Evolutionary conservation across 23 tunicate genomes (phyloP).

Genomic region (Aplidium turbinatum): DNA sequence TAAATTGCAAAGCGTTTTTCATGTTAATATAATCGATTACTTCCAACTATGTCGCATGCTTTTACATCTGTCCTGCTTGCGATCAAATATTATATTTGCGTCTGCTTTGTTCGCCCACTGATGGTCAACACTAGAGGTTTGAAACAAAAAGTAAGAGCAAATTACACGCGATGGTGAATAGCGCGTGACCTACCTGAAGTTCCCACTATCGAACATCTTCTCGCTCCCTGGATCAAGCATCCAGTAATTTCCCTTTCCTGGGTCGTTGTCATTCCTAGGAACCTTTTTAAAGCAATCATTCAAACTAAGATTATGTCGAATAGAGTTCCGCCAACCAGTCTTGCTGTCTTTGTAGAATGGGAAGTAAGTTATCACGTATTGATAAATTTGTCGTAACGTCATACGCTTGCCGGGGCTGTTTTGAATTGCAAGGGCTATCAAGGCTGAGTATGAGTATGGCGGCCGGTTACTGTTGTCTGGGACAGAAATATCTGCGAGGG

Average conservation of each 20-base stretch:
- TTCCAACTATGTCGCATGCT: too few species aligned
- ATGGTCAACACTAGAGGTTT: too few species aligned
- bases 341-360: slow-evolving; percentile 93
- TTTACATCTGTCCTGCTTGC: too few species aligned
- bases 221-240: slow-evolving; percentile 92
- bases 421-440: slow-evolving; percentile 90
- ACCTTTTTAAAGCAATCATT: slow-evolving; percentile 95
- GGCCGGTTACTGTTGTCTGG: slow-evolving; percentile 65
- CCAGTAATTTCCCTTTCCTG: slow-evolving; percentile 97
- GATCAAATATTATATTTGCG: too few species aligned
- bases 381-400: slow-evolving; percentile 93
- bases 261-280: slow-evolving; percentile 90
- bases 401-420: slow-evolving; percentile 76
- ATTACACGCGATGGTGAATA: too few species aligned
- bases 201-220: slow-evolving; percentile 95
- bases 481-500: too few species aligned
- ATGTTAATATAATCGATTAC: too few species aligned
- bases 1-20: too few species aligned
- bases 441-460: slow-evolving; percentile 95
- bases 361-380: slow-evolving; percentile 79
- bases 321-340: slow-evolving; percentile 95
- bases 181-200: slow-evolving; percentile 69
- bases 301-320: slow-evolving; percentile 85
- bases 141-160: too few species aligned
- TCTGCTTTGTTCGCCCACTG: too few species aligned